Conservation (phyloP, 2,888 invertebrate species). For the Acanthosepion esculentum region DNA sequence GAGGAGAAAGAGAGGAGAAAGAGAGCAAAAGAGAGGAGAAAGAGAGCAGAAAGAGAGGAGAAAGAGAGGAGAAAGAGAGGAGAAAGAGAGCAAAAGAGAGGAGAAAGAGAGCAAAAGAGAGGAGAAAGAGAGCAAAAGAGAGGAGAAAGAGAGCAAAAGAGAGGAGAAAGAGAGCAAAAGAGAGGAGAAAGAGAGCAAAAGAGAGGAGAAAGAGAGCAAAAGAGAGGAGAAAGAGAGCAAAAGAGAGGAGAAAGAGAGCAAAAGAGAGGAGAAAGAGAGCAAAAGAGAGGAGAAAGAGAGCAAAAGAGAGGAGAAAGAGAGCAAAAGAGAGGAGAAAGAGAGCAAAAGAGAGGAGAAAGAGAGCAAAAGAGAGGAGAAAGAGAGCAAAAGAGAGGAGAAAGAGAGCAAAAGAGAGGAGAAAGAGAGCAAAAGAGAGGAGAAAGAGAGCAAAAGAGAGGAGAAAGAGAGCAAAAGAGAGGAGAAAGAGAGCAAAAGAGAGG, state of each 20-base stretch:
- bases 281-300: not conserved
- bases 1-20: not conserved
- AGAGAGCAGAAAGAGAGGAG: no score
- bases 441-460: accelerated
- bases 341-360: not conserved
- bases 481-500: not conserved
- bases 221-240: no score
- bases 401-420: no score
- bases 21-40: no score
- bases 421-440: no score
- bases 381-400: no score
- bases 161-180: not conserved
- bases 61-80: no score
- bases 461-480: not conserved
- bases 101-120: not conserved
- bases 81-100: not conserved
- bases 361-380: not conserved
- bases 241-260: no score
- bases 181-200: not conserved
- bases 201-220: no score
- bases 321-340: no score
- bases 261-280: not conserved
- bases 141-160: not conserved
- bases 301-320: not conserved
- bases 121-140: no score